phyloP scores from a whole-genome alignment of 1,140 invertebrate species.

The Chelonus insularis region DNA sequence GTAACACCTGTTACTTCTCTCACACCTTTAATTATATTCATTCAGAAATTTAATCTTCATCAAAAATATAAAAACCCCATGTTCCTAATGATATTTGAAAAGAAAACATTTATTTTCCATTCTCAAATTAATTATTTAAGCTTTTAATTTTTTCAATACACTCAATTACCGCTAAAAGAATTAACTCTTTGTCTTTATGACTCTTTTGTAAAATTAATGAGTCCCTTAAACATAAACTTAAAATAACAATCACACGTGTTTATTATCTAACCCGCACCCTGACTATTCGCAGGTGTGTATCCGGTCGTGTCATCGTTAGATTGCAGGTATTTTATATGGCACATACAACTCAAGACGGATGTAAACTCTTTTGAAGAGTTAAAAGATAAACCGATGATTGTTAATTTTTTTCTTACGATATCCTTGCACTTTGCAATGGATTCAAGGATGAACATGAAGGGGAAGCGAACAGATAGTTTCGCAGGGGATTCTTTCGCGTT shows the following conservation, averaged over 20 bases:
- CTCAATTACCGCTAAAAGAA: too few species aligned
- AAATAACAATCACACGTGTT: neutral
- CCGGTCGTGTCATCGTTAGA: neutral
- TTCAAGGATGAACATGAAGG: constrained; percentile 13
- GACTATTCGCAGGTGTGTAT: constrained; percentile 19
- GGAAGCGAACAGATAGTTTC: neutral
- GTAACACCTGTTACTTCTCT: too few species aligned
- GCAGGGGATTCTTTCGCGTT: neutral
- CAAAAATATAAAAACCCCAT: too few species aligned
- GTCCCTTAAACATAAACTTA: too few species aligned
- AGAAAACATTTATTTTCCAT: too few species aligned
- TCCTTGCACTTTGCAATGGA: constrained; percentile 6
- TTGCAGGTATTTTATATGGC: constrained; percentile 8
- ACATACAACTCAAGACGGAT: neutral
- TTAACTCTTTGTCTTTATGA: too few species aligned
- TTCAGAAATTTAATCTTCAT: too few species aligned
- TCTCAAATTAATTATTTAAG: too few species aligned
- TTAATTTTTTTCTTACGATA: neutral
- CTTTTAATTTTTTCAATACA: too few species aligned
- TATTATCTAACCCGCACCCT: constrained; percentile 19
- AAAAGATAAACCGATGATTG: neutral
- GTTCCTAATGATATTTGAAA: too few species aligned
- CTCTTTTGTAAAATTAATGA: too few species aligned
- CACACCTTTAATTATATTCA: too few species aligned
- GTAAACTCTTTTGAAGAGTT: neutral